Percentiles rank a stretch among this genome's conserved stretches.
Conservation (phyloP, 2,113 vertebrate genomes). For the Carassius gibelio region DNA sequence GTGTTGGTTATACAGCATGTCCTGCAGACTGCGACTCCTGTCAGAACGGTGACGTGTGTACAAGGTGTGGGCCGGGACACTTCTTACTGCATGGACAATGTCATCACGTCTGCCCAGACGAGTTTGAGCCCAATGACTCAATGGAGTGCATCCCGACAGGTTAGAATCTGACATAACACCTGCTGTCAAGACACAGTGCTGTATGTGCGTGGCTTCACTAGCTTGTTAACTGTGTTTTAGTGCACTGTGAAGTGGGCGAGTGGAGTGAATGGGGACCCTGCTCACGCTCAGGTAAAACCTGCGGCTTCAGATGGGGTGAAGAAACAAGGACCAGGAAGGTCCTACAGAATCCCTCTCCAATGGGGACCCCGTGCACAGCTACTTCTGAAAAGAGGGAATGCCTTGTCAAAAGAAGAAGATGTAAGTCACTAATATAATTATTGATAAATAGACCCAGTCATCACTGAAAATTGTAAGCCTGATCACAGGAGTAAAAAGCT, state of each 20-base stretch:
- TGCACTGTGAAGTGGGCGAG: conserved; percentile 90
- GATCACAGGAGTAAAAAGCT: conserved; percentile 12
- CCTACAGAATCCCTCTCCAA: conserved; percentile 82
- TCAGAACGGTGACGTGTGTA: conserved; percentile 91
- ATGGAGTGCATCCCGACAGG: conserved; percentile 91
- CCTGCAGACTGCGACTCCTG: conserved; percentile 93
- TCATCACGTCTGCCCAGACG: conserved; percentile 89
- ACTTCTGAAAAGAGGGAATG: conserved; percentile 88
- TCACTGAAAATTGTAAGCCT: background rate
- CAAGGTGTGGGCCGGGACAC: conserved; percentile 87
- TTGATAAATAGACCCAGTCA: background rate
- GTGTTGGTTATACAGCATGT: conserved; percentile 78
- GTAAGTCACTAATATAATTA: conserved; percentile 70
- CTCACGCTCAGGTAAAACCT: conserved; percentile 86
- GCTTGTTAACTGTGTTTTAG: conserved; percentile 73
- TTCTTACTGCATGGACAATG: conserved; percentile 91
- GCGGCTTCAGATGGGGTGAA: conserved; percentile 91
- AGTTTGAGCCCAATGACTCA: conserved; percentile 87
- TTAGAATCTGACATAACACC: conserved; percentile 64
- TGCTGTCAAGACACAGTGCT: background rate
- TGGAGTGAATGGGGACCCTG: conserved; percentile 94
- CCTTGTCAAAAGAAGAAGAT: conserved; percentile 88
- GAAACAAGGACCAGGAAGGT: conserved; percentile 88
- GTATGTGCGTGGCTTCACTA: conserved; percentile 19
- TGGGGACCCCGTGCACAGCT: conserved; percentile 84